Base-by-base conservation (phyloP, 2,797 vertebrate genomes). In the Phrynocephalus guinanensis region DNA sequence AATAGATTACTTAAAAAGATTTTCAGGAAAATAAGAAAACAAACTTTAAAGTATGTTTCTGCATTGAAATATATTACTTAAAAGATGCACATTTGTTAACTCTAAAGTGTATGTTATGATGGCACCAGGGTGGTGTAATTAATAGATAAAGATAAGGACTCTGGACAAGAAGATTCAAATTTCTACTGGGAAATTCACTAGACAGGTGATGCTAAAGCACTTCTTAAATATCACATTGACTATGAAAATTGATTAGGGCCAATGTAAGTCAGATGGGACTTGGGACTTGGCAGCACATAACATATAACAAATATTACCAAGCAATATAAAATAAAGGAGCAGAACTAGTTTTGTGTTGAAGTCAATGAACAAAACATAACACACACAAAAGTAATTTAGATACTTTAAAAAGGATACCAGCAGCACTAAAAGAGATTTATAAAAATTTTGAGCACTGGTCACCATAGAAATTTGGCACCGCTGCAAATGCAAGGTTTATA, bases 351-450 rank as follows among this genome's bases (percentile, higher is more conserved):
- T 5, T 63, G 13, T 86, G 72, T 66, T 84, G 78, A 83, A 70
- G 26, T 75, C 33, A 82, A 52, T 82, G 73, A 20, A 28, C 8
- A 88, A 67, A 91, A 86, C 5, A 88, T 79, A 91, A 87, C 84
- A 75, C 68, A 86, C 79, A 48, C 77, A 0, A 44, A 28, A 52
- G 86, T 60, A 85, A 88, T 56, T 82, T 11, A 3, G 52, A 84
- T 82, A 7, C 5, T 72, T 0, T 3, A 10, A 83, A 81, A 0
- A 72, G n/a, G 81, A 87, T 0, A 79, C 63, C n/a, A 70, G 83
- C 3, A 38, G 79, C n/a, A 91, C 67, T 91, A 72, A 93, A 87
- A 38, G 33, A 86, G 1, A 30, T 20, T 88, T 72, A 52, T 20
- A 38, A 22, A 83, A 10, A 84, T 44, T 60, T 7, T 63, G 24